A percentile compares a stretch with the other conserved stretches of the same genome.
These are phyloP conservation scores for Aplysina aerophoba DNA, from an alignment of 37 sponge, comb jelly and placozoan species.

Conservation along the genomic window DNA sequence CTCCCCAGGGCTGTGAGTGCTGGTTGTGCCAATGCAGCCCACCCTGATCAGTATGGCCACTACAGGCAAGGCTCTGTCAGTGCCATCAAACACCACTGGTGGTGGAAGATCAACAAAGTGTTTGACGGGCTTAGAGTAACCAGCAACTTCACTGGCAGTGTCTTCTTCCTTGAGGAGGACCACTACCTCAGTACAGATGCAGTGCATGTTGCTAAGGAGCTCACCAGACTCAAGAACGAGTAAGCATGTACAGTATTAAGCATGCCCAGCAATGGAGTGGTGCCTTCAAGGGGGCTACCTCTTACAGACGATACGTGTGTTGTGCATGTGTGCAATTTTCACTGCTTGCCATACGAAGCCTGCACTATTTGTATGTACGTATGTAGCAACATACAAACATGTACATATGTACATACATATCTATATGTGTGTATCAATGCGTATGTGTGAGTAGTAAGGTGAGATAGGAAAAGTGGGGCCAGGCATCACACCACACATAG, in stretches of 20 bases:
- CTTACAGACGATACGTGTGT: too few relatives aligned
- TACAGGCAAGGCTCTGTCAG: conserved; percentile 82
- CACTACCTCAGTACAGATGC: conserved; percentile 88
- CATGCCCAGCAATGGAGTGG: neutral
- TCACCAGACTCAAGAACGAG: conserved; percentile 42
- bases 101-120: conserved; percentile 92
- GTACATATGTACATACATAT: too few relatives aligned
- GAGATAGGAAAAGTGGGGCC: too few relatives aligned
- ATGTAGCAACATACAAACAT: too few relatives aligned
- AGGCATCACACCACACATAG: too few relatives aligned
- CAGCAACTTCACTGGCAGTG: conserved; percentile 59
- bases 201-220: conserved; percentile 46
- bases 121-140: conserved; percentile 69
- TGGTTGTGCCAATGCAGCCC: conserved; percentile 71
- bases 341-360: too few relatives aligned
- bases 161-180: conserved; percentile 88
- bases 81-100: conserved; percentile 94
- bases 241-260: conserved; percentile 6
- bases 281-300: too few relatives aligned
- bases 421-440: too few relatives aligned
- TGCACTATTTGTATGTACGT: too few relatives aligned
- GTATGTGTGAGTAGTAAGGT: too few relatives aligned
- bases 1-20: conserved; percentile 48
- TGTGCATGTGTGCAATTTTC: too few relatives aligned
- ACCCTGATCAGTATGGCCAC: conserved; percentile 86